Conservation (phyloP, 2,888 invertebrate genomes). For the Andrena camellia region DNA sequence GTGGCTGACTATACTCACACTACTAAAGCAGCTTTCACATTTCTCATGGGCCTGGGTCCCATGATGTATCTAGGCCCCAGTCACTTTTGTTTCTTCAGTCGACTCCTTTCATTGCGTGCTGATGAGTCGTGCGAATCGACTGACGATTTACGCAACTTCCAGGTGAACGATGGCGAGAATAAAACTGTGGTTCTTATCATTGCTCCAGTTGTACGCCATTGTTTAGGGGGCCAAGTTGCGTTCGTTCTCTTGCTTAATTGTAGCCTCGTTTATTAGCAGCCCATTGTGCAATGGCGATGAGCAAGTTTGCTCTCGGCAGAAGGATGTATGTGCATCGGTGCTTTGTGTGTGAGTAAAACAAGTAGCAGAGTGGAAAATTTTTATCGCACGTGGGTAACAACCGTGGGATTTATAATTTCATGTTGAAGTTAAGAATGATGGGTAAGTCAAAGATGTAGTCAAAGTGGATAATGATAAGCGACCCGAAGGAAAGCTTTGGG, state of each 20-base stretch:
- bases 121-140: constrained; percentile 70
- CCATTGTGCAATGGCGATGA: constrained; percentile 21
- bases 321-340: neutral
- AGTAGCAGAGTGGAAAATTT: neutral
- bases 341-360: neutral
- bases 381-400: too few species aligned
- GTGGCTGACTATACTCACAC: constrained; percentile 80
- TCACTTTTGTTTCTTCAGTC: constrained; percentile 50
- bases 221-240: constrained; percentile 18
- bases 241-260: constrained; percentile 30
- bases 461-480: too few species aligned
- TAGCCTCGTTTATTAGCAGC: constrained; percentile 17
- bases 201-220: constrained; percentile 46
- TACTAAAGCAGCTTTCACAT: constrained; percentile 79
- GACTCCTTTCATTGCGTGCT: constrained; percentile 45
- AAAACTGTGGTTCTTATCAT: constrained; percentile 34
- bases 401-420: too few species aligned
- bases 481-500: neutral
- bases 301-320: neutral
- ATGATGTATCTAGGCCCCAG: constrained; percentile 16
- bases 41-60: constrained; percentile 74
- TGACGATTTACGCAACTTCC: constrained; percentile 60
- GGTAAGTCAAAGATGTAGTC: too few species aligned
- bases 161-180: neutral
- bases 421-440: too few species aligned